Base-by-base conservation (phyloP, 2,113 vertebrate genomes). In the Acrocephalus arundinaceus region DNA sequence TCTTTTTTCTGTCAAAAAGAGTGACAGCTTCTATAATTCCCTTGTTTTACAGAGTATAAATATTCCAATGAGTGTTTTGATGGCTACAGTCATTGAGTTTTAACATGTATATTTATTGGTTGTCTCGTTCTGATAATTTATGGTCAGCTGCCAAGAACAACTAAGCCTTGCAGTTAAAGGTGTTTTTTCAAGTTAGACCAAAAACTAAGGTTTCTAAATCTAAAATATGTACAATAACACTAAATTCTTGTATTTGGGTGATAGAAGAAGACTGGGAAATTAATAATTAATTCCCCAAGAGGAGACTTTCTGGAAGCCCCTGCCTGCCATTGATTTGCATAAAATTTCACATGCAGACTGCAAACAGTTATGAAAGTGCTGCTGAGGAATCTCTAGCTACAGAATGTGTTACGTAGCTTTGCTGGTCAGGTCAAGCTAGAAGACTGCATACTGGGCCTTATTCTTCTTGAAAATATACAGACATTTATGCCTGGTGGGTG, bases 1-100 rank as follows among this genome's bases (percentile, higher is more conserved):
- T 78, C 96, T 95, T 96, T 96, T 95, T 94, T 94, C 95, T 96
- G 94, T 97, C 92, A 96, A 87, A 75, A 90, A 94, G 94, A 96
- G 57, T 96, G 95, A 93, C 94, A 96, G 92, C 88, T 95, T 97
- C 90, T 95, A 75, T 96, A 96, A 96, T 96, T 94, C 90, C 68
- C 90, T 81, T 94, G 75, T 92, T 97, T 93, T 85, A 89, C 65
- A 72, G 92, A 90, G 74, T 93, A 95, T 95, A 96, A 96, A 95
- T 97, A 95, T 93, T 95, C 93, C 90, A 94, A 37, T 90, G 83
- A 90, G 73, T 96, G 85, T 95, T 97, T 94, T 92, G 88, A 95
- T 96, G 90, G 79, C 72, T 96, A 70, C 92, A 95, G 83, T 94
- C 73, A 78, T 78, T 89, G 92, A 84, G 68, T 94, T 97, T 95